phyloP scores from a whole-genome alignment of 2,797 vertebrate species.

The Fundulus diaphanus region DNA sequence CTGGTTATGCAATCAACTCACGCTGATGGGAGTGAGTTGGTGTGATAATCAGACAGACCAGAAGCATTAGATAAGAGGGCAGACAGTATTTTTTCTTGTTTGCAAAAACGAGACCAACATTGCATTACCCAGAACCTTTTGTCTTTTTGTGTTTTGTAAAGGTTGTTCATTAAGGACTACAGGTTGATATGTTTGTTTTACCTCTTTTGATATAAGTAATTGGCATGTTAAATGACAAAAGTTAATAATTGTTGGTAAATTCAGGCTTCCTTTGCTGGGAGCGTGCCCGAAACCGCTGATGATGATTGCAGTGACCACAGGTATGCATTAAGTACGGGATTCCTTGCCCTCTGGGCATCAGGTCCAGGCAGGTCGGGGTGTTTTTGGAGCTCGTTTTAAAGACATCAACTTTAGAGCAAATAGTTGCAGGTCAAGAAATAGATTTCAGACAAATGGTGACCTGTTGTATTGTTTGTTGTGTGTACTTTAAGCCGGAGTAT shows the following conservation, averaged over 20 bases:
- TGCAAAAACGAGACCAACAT: slow-evolving; percentile 7
- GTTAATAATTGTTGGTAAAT: background rate
- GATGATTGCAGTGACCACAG: background rate
- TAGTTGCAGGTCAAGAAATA: background rate
- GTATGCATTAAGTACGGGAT: background rate
- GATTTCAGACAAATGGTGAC: background rate
- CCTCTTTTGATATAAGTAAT: background rate
- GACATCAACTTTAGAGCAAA: background rate
- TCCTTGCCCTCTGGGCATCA: background rate
- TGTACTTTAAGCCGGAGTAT: too few species aligned
- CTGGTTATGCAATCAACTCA: background rate
- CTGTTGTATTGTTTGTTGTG: too few species aligned
- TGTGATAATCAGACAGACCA: slow-evolving; percentile 31
- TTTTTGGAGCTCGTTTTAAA: background rate
- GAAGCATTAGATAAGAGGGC: slow-evolving; percentile 41
- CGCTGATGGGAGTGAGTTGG: slow-evolving; percentile 27
- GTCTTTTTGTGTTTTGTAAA: slow-evolving; percentile 1
- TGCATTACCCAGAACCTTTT: background rate
- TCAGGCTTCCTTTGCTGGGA: background rate
- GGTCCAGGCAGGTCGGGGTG: background rate
- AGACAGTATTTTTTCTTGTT: slow-evolving; percentile 41
- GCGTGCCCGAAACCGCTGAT: background rate
- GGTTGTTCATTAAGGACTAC: background rate
- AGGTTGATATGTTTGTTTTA: background rate
- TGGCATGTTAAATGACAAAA: background rate